Evolutionary conservation across 2,797 vertebrate species (phyloP), one percentile per base, ranked within the genome.

Genomic region (Cyprinodon diabolis): DNA sequence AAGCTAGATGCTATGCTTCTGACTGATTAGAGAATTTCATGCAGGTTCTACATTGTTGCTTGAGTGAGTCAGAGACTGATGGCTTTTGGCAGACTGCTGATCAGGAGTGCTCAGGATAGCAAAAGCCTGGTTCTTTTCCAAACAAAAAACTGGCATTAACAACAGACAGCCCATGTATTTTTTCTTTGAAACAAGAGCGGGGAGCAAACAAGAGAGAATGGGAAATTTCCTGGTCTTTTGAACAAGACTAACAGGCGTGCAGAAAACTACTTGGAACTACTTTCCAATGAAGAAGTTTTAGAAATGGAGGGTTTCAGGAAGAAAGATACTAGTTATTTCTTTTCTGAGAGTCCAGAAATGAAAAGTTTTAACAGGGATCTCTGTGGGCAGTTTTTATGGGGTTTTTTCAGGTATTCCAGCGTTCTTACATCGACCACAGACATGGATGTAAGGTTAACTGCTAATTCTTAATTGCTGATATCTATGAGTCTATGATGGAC

Each of bases 31-130:
- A 43, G 43, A 66, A 21, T 8, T 12, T 66, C 62, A 65, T 65
- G 40, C 43, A 23, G 62, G 11, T 23, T 11, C 23, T 25, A 47
- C 45, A 40, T 66, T 66, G 62, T 66, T 66, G 40, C n/a, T 23
- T 66, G 43, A 66, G 62, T 25, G 62, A 66, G 45, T 47, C 62
- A 66, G 43, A 63, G 60, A n/a, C 60, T 63, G 60, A 63, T n/a
- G 60, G 60, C 60, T 43, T 37, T 37, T 63, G 60, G 43, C 43
- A 47, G 12, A 40, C 62, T 66, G 62, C 62, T 66, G 62, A 66
- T 66, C 62, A 47, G 14, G 43, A 66, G 63, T 66, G 43, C 62
- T 66, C 62, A 23, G 62, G 62, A 66, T 21, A 66, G 45, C 43
- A 45, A 43, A 47, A 66, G 62, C 62, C 62, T 43, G 14, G 62